Evolutionary conservation across 2,113 vertebrate genomes (phyloP).

Genomic region (Peromyscus polionotus): DNA sequence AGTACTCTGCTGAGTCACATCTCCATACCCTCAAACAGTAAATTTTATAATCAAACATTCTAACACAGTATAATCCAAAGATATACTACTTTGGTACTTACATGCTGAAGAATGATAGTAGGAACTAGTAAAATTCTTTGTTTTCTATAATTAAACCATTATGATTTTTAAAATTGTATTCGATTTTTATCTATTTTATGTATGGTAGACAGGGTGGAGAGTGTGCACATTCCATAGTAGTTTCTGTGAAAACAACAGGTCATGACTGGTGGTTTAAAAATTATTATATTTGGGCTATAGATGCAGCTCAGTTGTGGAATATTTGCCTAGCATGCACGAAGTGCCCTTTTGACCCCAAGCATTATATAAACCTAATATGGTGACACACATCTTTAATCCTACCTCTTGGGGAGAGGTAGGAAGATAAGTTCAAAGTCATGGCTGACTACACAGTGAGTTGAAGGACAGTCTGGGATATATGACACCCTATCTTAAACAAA

Average conservation of each 20-base stretch:
- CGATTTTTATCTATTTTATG: not conserved
- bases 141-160: not conserved
- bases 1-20: not conserved
- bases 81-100: not conserved
- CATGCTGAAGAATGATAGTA: not conserved
- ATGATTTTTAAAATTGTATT: not conserved
- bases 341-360: too few relatives aligned
- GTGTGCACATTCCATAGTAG: not conserved
- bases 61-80: not conserved
- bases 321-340: not conserved
- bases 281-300: not conserved
- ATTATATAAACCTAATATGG: not conserved
- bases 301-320: not conserved
- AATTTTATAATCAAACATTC: not conserved
- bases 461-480: not conserved
- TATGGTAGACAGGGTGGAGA: not conserved
- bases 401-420: not conserved
- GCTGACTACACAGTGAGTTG: not conserved
- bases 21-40: not conserved
- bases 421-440: not conserved
- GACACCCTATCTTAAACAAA: not conserved
- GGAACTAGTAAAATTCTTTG: not conserved
- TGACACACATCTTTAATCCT: not conserved
- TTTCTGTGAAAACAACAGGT: not conserved
- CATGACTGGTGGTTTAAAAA: not conserved